Evolutionary conservation across 1,140 invertebrate genomes (phyloP).

Genomic region (Phymastichus coffea): DNA sequence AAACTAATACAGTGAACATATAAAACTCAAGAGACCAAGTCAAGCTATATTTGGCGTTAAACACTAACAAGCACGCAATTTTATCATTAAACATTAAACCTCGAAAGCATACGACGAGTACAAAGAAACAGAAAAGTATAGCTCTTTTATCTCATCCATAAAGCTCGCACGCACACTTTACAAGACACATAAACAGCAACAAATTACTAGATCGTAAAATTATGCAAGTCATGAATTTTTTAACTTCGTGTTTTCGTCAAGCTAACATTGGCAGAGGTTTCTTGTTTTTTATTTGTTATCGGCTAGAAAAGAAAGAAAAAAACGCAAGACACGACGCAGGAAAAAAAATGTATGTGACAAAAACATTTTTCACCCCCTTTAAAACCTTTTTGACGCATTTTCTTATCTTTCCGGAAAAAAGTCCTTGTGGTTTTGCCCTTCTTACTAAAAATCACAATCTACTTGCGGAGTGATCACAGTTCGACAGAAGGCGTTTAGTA

Average conservation of each 20-base stretch:
- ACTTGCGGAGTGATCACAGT: constrained; percentile 49
- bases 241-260: background rate
- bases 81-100: too few relatives aligned
- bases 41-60: too few relatives aligned
- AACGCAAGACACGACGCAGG: background rate
- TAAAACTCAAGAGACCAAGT: too few relatives aligned
- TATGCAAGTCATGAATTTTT: background rate
- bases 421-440: background rate
- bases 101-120: too few relatives aligned
- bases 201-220: constrained; percentile 7
- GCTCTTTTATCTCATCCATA: too few relatives aligned
- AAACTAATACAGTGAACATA: too few relatives aligned
- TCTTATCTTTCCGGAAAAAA: background rate
- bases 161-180: background rate
- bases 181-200: background rate
- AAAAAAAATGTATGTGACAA: background rate
- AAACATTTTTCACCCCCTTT: background rate
- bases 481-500: constrained; percentile 50
- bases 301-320: background rate
- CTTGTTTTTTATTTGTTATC: background rate
- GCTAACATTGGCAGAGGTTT: constrained; percentile 12
- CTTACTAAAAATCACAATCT: constrained; percentile 17
- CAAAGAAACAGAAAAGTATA: too few relatives aligned
- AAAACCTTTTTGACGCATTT: background rate
- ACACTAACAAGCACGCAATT: too few relatives aligned